Evolutionary conservation across 2,113 vertebrate species (phyloP).

Genomic region (Mesitornis unicolor): DNA sequence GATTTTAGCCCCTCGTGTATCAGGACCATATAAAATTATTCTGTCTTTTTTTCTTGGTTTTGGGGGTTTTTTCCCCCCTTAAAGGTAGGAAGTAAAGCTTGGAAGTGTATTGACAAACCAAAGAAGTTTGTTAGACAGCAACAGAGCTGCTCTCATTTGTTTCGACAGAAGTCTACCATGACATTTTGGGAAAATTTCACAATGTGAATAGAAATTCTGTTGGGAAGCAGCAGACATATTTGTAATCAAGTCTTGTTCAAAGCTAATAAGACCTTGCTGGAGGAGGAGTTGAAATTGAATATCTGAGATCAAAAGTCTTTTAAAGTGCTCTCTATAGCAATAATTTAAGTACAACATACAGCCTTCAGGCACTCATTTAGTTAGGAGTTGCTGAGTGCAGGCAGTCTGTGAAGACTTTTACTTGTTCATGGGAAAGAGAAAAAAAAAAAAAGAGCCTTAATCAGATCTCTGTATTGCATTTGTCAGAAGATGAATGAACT

Average conservation of each 20-base stretch:
- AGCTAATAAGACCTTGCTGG: background rate
- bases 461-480: background rate
- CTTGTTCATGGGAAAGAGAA: background rate
- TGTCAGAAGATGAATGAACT: background rate
- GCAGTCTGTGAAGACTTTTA: background rate
- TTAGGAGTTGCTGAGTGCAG: background rate
- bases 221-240: background rate
- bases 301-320: background rate
- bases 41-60: background rate
- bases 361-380: background rate
- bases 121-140: background rate
- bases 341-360: background rate
- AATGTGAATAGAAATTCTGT: background rate
- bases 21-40: background rate
- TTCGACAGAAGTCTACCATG: background rate
- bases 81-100: background rate
- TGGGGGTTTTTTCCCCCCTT: background rate
- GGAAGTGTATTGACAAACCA: background rate
- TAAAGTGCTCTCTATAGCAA: constrained; percentile 12
- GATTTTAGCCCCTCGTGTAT: background rate
- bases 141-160: background rate
- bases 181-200: background rate
- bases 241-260: background rate
- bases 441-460: background rate
- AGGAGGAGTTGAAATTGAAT: background rate